Base-by-base conservation (phyloP, 2,113 vertebrate species). In the Sorex araneus region DNA sequence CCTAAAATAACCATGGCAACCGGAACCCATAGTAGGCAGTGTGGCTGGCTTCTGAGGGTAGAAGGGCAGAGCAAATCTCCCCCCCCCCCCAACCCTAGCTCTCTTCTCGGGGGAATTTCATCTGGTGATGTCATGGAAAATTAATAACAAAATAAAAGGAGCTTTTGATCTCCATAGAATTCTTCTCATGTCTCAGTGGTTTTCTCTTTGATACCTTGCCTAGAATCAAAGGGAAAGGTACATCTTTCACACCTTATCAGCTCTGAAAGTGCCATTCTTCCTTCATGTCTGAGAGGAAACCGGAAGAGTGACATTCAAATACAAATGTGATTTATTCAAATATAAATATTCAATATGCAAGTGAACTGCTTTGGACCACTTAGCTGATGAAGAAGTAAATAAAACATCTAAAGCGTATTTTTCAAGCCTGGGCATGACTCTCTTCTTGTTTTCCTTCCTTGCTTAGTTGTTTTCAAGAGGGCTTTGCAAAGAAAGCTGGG, bases 1-100 rank as follows among this genome's bases (percentile, higher is more conserved):
- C 60, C 75, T 30, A 16, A 6, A 32, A 79, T 67, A 85, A 71
- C 80, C 92, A 92, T 80, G 60, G 93, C 87, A 92, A 83, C 94
- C 25, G 45, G 34, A 28, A 8, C 12, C 28, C 0, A 23, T 13
- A 11, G 83, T 36, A n/a, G 16, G 67, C 11, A 2, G 4, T 15
- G 36, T 30, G 43, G 32, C 43, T 1, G 10, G 27, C 60, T 77
- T 69, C 5, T 25, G 0, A 10, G 21, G 47, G 13, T 3, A 40
- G 40, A 23, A 50, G 19, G 71, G 25, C 27, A 47, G 23, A 3
- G 28, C 7, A 11, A 1, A 30, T 2, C 10, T 25, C 70, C 40
- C 9, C 0, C 10, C n/a, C 70, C 40, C 9, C 0, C 10, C n/a
- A 25, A n/a, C 47, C 32, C 40, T 0, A 34, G 74, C 64, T 78